phyloP scores from a whole-genome alignment of 1,140 invertebrate species.

The Calephelis nemesis region DNA sequence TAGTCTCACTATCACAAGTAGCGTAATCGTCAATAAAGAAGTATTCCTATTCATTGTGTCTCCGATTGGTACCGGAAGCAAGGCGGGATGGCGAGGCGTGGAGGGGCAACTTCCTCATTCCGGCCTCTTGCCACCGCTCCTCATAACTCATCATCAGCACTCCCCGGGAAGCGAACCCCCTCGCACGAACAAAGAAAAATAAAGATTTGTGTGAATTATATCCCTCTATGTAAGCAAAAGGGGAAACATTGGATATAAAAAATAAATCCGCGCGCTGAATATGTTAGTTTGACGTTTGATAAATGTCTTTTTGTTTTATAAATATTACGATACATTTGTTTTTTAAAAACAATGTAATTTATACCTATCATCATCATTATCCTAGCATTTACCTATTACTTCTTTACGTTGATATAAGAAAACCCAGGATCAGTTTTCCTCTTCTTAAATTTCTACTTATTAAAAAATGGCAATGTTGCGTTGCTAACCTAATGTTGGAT shows the following conservation, averaged over 20 bases:
- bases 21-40: conserved; percentile 58
- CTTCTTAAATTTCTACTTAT: too few species aligned
- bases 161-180: conserved; percentile 52
- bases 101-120: conserved; percentile 68
- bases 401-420: too few species aligned
- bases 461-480: too few species aligned
- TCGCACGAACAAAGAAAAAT: conserved; percentile 61
- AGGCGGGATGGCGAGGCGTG: conserved; percentile 54
- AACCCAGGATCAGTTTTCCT: too few species aligned
- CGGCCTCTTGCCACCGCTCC: conserved; percentile 43
- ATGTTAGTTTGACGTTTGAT: conserved; percentile 23
- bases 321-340: too few species aligned
- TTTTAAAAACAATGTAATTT: too few species aligned
- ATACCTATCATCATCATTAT: too few species aligned
- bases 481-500: too few species aligned
- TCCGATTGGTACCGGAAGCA: conserved; percentile 71
- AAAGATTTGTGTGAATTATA: conserved; percentile 74
- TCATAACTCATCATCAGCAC: conserved; percentile 75
- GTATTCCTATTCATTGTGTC: conserved; percentile 47
- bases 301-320: conserved; percentile 15
- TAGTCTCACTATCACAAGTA: not conserved
- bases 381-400: too few species aligned
- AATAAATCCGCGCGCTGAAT: conserved; percentile 39
- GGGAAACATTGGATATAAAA: conserved; percentile 53
- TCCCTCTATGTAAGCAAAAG: conserved; percentile 50